Evolutionary conservation across 2,888 invertebrate genomes (phyloP).

Genomic region (Watsonalla cultraria): DNA sequence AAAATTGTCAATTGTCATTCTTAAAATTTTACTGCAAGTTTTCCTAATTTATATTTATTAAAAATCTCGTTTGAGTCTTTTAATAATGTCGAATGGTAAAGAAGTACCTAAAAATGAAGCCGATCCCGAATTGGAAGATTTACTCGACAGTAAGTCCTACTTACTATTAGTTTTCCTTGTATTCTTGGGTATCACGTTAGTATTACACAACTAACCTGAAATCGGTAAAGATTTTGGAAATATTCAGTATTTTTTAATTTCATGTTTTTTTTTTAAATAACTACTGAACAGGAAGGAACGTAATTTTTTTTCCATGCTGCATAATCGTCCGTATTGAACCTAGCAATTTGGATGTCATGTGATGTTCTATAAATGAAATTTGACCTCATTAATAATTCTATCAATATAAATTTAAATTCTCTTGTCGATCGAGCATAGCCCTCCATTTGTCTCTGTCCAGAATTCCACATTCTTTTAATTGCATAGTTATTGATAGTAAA

Average conservation of each 20-base stretch:
- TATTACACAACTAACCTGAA: conserved; percentile 57
- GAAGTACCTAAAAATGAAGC: conserved; percentile 53
- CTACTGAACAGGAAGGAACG: too few relatives aligned
- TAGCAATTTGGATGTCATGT: too few relatives aligned
- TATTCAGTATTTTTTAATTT: background rate
- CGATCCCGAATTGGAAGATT: conserved; percentile 85
- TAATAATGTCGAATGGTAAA: conserved; percentile 63
- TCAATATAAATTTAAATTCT: too few relatives aligned
- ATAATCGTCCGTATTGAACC: too few relatives aligned
- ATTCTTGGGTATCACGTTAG: conserved; percentile 13
- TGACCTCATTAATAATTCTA: too few relatives aligned
- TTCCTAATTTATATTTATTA: background rate
- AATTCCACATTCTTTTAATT: too few relatives aligned
- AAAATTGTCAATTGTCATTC: background rate
- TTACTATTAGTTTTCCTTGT: conserved; percentile 14
- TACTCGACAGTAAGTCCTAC: conserved; percentile 88
- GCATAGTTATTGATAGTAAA: too few relatives aligned
- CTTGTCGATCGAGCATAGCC: too few relatives aligned
- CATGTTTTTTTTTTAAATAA: too few relatives aligned
- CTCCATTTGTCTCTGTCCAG: too few relatives aligned
- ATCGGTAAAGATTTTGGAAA: conserved; percentile 20
- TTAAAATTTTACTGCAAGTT: background rate
- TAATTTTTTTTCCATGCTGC: too few relatives aligned
- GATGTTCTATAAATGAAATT: too few relatives aligned
- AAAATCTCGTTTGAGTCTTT: background rate